These are phyloP conservation scores for Dendrophyllia cribrosa DNA, from an alignment of 64 coral and sea anemone genomes.

Conservation along the genomic window DNA sequence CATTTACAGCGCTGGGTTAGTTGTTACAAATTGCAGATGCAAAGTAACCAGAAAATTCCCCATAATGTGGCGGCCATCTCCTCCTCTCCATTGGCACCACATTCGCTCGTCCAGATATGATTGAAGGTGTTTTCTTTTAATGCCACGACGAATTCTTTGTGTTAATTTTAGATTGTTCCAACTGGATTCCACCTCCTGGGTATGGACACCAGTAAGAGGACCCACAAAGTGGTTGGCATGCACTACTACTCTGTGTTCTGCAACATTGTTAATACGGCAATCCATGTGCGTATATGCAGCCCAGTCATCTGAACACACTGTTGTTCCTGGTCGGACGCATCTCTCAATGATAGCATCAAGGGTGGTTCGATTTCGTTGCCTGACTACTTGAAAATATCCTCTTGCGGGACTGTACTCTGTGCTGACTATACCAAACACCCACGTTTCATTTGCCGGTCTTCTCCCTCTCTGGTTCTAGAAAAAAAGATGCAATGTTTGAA, in stretches of 20 bases:
- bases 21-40: neutral
- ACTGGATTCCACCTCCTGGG: constrained; percentile 53
- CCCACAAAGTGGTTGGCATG: constrained; percentile 30
- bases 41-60: neutral
- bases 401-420: neutral
- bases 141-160: neutral
- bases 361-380: constrained; percentile 9
- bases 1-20: neutral
- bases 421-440: neutral
- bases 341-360: constrained; percentile 15
- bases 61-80: neutral
- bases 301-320: constrained; percentile 49
- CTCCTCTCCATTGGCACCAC: constrained; percentile 13
- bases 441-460: neutral
- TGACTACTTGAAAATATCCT: constrained; percentile 52
- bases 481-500: neutral
- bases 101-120: neutral
- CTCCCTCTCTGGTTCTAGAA: neutral
- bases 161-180: constrained; percentile 41
- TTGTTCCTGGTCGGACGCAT: constrained; percentile 23
- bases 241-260: constrained; percentile 44
- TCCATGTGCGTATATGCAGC: constrained; percentile 29
- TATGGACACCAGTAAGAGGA: constrained; percentile 30
- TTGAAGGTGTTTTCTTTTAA: neutral
- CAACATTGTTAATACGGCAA: neutral